Evolutionary conservation across 2,797 vertebrate species (phyloP).

Genomic region (Austrolebias charrua): DNA sequence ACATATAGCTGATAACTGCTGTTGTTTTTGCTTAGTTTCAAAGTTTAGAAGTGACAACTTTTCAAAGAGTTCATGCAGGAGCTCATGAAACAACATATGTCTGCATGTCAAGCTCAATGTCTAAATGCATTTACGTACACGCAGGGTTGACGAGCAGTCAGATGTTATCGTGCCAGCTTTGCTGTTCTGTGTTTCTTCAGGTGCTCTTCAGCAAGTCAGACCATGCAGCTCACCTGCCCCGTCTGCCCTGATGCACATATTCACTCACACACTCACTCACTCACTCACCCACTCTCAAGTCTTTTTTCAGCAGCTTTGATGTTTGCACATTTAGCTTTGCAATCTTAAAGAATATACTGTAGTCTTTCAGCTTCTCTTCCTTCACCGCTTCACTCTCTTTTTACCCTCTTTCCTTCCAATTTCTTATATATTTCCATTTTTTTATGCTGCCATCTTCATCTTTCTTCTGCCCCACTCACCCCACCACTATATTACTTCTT

Average conservation of each 20-base stretch:
- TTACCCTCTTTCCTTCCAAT: constrained; percentile 9
- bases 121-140: constrained; percentile 13
- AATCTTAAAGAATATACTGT: constrained; percentile 58
- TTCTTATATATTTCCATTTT: constrained; percentile 25
- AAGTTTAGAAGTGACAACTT: background rate
- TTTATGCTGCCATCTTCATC: constrained; percentile 27
- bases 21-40: background rate
- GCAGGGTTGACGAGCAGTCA: constrained; percentile 46
- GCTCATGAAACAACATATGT: constrained; percentile 27
- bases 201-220: constrained; percentile 74
- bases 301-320: constrained; percentile 58
- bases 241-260: constrained; percentile 40
- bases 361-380: constrained; percentile 21
- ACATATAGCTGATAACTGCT: too few species aligned
- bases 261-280: constrained; percentile 29
- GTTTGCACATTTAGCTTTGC: constrained; percentile 56
- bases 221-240: constrained; percentile 69
- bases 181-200: constrained; percentile 74
- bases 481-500: background rate
- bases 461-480: background rate
- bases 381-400: constrained; percentile 30
- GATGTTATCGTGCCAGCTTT: constrained; percentile 74
- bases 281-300: constrained; percentile 13
- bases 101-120: constrained; percentile 18
- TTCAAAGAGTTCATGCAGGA: constrained; percentile 17